Evolutionary conservation across 2,797 vertebrate species (phyloP).

Genomic region (Neosilurus hyrtlii): DNA sequence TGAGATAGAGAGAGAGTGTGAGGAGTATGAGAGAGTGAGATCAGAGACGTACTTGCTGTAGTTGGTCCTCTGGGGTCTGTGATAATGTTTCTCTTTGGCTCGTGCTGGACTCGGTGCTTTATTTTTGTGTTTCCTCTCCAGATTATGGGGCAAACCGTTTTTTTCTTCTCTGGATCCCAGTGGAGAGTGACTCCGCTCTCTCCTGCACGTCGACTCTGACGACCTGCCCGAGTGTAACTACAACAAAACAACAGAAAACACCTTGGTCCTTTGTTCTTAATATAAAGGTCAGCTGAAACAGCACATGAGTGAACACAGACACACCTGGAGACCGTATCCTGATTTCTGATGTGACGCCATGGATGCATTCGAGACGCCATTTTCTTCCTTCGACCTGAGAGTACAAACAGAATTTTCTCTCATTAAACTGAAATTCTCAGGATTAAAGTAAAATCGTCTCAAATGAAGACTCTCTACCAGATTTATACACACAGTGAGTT

Average conservation of each 20-base stretch:
- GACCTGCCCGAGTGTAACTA: constrained; percentile 71
- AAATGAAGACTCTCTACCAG: background rate
- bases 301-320: constrained; percentile 18
- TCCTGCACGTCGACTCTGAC: constrained; percentile 57
- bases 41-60: constrained; percentile 76
- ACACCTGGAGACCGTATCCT: constrained; percentile 86
- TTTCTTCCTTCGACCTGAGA: constrained; percentile 65
- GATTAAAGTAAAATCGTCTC: background rate
- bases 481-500: background rate
- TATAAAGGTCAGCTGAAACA: too few relatives aligned
- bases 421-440: background rate
- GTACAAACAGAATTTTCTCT: background rate
- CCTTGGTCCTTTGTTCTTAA: too few relatives aligned
- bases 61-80: constrained; percentile 66
- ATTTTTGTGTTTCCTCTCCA: constrained; percentile 57
- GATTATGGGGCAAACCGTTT: constrained; percentile 55
- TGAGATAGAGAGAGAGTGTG: background rate
- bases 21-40: background rate
- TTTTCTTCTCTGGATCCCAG: constrained; percentile 68
- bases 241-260: constrained; percentile 5
- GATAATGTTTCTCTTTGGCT: constrained; percentile 63
- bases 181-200: constrained; percentile 68
- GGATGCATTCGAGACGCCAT: constrained; percentile 47
- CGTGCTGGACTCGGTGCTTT: constrained; percentile 66
- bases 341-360: constrained; percentile 59